Evolutionary conservation across 2,113 vertebrate genomes (phyloP).

Genomic region (Orientallactaga bullata): DNA sequence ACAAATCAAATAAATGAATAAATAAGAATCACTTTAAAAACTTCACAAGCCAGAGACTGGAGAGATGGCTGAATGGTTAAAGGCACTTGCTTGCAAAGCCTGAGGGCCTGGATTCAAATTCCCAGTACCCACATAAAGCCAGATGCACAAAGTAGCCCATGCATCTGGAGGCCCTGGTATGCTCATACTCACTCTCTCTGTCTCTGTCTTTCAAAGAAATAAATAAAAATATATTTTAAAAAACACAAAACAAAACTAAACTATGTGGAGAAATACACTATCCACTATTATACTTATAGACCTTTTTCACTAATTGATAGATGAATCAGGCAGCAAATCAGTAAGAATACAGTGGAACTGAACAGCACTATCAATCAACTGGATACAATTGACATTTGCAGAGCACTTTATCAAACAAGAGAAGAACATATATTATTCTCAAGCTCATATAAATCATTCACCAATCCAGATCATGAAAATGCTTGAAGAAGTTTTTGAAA

Average conservation of each 20-base stretch:
- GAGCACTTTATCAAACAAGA: constrained; percentile 10
- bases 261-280: constrained; percentile 8
- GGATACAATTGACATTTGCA: constrained; percentile 50
- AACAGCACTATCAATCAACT: constrained; percentile 51
- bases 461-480: not conserved
- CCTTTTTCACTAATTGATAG: constrained; percentile 45
- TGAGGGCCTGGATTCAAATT: too few relatives aligned
- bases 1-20: too few relatives aligned
- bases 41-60: too few relatives aligned
- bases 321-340: constrained; percentile 50
- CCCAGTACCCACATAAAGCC: too few relatives aligned
- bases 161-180: too few relatives aligned
- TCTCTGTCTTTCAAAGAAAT: too few relatives aligned
- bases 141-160: too few relatives aligned
- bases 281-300: constrained; percentile 3
- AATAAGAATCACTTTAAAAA: too few relatives aligned
- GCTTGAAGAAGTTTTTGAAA: not conserved
- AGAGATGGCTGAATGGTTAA: too few relatives aligned
- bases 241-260: not conserved
- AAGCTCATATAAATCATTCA: not conserved
- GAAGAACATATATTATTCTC: constrained; percentile 40
- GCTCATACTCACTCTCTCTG: too few relatives aligned
- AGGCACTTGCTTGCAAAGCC: too few relatives aligned
- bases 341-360: constrained; percentile 1
- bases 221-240: too few relatives aligned